These are phyloP conservation scores for Solenopsis fugax DNA, from an alignment of 1,140 invertebrate genomes.

Conservation along the genomic window DNA sequence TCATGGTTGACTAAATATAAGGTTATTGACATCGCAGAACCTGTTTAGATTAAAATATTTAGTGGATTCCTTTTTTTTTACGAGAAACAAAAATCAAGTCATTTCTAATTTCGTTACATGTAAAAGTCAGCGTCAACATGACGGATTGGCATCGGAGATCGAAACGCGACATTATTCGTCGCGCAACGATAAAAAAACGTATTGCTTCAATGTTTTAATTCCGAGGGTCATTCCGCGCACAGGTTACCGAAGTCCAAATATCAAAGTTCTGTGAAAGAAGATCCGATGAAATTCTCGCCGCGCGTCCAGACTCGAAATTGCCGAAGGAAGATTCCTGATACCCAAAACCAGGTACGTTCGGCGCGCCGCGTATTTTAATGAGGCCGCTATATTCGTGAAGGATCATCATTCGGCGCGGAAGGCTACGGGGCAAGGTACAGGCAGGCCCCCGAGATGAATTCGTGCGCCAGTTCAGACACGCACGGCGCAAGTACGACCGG, in stretches of 20 bases:
- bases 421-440: slow-evolving; percentile 17
- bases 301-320: neutral
- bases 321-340: neutral
- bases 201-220: neutral
- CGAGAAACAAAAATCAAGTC: neutral
- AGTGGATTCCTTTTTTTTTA: neutral
- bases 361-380: slow-evolving; percentile 41
- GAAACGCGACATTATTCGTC: neutral
- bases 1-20: slow-evolving; percentile 33
- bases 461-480: slow-evolving; percentile 30
- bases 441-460: slow-evolving; percentile 44
- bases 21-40: slow-evolving; percentile 43
- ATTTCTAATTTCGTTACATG: neutral
- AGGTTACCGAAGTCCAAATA: neutral
- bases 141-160: neutral
- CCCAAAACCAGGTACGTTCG: neutral
- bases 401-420: slow-evolving; percentile 35
- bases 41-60: slow-evolving; percentile 28
- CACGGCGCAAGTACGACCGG: slow-evolving; percentile 16
- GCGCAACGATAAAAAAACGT: neutral
- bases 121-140: neutral
- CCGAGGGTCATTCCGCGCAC: neutral
- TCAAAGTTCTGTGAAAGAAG: neutral
- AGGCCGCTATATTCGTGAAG: slow-evolving; percentile 34
- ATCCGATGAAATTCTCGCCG: neutral